These are phyloP conservation scores for Calonectris borealis DNA, from an alignment of 2,113 vertebrate species.

Conservation along the genomic window DNA sequence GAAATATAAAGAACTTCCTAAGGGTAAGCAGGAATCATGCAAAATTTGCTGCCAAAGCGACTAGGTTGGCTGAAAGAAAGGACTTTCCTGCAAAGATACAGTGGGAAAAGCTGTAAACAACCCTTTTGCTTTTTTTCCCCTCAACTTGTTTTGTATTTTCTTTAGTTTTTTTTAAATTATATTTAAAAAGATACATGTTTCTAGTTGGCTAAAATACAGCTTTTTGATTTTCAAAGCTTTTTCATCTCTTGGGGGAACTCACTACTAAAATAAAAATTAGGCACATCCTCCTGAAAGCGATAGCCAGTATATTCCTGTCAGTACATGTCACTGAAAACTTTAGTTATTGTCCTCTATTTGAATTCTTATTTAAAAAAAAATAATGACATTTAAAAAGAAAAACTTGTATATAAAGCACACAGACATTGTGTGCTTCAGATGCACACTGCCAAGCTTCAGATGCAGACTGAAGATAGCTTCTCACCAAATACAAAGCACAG, in stretches of 20 bases:
- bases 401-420: neutral
- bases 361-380: neutral
- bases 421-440: neutral
- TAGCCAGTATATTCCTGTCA: neutral
- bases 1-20: neutral
- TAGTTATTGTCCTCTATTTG: neutral
- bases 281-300: neutral
- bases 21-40: neutral
- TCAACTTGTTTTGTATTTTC: neutral
- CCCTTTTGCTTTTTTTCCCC: neutral
- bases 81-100: neutral
- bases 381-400: neutral
- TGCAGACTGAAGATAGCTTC: neutral
- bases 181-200: neutral
- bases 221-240: neutral
- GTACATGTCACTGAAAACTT: neutral
- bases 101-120: neutral
- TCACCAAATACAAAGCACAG: neutral
- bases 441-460: neutral
- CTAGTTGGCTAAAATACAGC: neutral
- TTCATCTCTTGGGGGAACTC: neutral
- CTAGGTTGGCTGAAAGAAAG: neutral
- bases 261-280: neutral
- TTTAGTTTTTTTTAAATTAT: neutral
- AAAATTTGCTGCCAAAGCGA: neutral